Evolutionary conservation across 2,113 vertebrate genomes (phyloP).

Genomic region (Ceyx cyanopectus): DNA sequence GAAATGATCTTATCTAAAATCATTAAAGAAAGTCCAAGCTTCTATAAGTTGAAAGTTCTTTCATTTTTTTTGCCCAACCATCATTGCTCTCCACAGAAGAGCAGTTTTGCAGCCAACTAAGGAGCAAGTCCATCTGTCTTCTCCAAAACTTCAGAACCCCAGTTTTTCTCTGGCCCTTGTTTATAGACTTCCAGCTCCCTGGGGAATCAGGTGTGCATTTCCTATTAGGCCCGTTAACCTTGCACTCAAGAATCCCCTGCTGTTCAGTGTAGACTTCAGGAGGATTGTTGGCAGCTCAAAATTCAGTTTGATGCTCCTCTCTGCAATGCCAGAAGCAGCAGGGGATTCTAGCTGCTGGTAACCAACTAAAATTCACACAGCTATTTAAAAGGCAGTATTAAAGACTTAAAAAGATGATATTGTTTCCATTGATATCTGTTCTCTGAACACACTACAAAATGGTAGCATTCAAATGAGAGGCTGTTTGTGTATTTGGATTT

Average conservation of each 20-base stretch:
- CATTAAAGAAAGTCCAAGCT: neutral
- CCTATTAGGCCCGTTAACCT: neutral
- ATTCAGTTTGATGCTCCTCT: conserved; percentile 12
- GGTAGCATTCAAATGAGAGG: neutral
- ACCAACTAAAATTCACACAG: conserved; percentile 20
- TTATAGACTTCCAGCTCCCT: neutral
- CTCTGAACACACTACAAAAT: neutral
- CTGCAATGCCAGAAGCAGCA: conserved; percentile 44
- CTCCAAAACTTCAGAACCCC: neutral
- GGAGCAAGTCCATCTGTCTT: neutral
- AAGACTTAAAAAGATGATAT: neutral
- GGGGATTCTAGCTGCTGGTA: neutral
- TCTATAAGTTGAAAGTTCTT: neutral
- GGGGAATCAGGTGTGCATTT: neutral
- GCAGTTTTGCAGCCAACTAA: neutral
- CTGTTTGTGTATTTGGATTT: neutral
- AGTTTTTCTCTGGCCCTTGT: neutral
- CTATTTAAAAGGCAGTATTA: conserved; percentile 35
- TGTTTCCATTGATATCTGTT: neutral
- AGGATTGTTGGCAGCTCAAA: conserved; percentile 22
- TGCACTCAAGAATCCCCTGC: conserved; percentile 8
- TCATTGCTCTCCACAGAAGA: neutral
- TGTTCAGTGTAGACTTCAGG: conserved; percentile 27
- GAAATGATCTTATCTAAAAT: neutral
- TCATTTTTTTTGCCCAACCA: neutral